Evolutionary conservation across 2,888 invertebrate species (phyloP).

Genomic region (Protonemura montana): DNA sequence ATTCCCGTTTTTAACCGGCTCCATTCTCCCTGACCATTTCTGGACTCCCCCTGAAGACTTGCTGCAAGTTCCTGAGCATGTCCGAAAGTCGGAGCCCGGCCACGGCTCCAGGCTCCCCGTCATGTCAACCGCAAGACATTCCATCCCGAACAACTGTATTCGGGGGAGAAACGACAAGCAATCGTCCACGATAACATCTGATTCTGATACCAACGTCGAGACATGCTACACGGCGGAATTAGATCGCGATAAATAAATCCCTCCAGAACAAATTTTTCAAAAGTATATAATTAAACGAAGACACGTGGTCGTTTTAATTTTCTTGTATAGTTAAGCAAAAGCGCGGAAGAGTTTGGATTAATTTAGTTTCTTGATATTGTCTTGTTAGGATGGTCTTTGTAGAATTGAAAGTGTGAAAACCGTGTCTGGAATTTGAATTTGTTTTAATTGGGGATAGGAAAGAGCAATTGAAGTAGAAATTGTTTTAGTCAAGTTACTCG

Average conservation of each 20-base stretch:
- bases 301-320: background rate
- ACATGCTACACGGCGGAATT: background rate
- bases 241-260: background rate
- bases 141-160: background rate
- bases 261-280: background rate
- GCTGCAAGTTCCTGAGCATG: background rate
- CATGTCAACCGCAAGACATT: background rate
- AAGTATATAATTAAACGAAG: background rate
- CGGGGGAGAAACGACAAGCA: background rate
- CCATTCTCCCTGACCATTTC: background rate
- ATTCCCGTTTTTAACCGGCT: background rate
- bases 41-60: background rate
- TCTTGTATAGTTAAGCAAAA: background rate
- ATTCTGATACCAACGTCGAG: background rate
- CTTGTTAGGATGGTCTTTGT: background rate
- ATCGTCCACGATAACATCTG: background rate
- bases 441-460: constrained; percentile 7
- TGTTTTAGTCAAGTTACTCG: background rate
- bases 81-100: background rate
- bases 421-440: background rate
- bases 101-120: background rate
- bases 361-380: constrained; percentile 1
- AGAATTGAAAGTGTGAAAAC: background rate
- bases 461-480: background rate
- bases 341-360: background rate